phyloP scores from a whole-genome alignment of 1,140 invertebrate genomes.

The Trachelipus rathkii region DNA sequence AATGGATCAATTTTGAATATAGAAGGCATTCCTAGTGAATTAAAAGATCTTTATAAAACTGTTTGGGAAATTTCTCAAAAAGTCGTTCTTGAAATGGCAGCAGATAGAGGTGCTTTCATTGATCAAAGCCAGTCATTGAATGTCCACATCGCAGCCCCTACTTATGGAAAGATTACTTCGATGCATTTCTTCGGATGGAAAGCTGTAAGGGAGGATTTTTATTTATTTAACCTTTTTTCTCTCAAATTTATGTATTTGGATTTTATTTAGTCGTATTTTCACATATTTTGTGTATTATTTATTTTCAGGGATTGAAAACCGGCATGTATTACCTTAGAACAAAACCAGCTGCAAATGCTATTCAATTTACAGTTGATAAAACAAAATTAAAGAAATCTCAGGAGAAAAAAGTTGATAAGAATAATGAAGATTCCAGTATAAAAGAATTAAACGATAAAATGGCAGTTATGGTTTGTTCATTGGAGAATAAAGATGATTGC shows the following conservation, averaged over 20 bases:
- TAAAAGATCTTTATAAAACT: constrained; percentile 92
- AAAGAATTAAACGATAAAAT: constrained; percentile 52
- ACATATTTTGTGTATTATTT: constrained; percentile 28
- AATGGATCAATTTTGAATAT: constrained; percentile 92
- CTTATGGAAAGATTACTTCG: constrained; percentile 87
- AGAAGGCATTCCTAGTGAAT: constrained; percentile 75
- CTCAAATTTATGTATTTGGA: constrained; percentile 29
- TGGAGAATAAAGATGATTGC: constrained; percentile 88
- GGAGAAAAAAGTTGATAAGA: constrained; percentile 19
- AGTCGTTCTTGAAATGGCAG: constrained; percentile 92
- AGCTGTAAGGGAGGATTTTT: constrained; percentile 57
- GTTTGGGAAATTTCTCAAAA: constrained; percentile 99
- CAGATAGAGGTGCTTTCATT: constrained; percentile 94
- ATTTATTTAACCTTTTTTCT: constrained; percentile 8
- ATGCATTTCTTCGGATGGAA: constrained; percentile 99
- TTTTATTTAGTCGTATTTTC: constrained; percentile 18
- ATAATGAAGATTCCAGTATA: constrained; percentile 49
- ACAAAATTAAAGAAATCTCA: constrained; percentile 58
- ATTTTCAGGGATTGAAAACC: constrained; percentile 82
- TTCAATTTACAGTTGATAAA: constrained; percentile 98
- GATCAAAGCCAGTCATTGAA: constrained; percentile 98
- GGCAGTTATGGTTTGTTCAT: constrained; percentile 77
- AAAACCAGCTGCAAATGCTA: constrained; percentile 91
- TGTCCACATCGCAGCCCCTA: constrained; percentile 91
- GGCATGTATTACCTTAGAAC: constrained; percentile 99